Conservation (phyloP, 2,113 vertebrate species). For the Alethe castanea region DNA sequence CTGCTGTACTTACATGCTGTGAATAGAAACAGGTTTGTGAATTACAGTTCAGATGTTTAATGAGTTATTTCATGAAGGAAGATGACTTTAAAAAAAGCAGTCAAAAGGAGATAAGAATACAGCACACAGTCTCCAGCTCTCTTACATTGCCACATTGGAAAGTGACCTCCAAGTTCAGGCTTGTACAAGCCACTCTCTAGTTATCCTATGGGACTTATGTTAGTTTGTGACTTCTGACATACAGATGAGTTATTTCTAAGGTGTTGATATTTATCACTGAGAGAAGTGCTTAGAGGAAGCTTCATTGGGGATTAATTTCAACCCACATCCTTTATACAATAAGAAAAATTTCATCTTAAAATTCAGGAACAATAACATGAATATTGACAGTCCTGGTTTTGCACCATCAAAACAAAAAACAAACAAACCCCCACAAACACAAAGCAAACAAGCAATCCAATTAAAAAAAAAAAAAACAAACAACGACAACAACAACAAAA, state of each 20-base stretch:
- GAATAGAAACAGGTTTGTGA: neutral
- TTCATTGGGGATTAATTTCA: neutral
- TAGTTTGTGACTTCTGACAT: no score
- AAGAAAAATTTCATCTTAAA: neutral
- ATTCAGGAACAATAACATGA: neutral
- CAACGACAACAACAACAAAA: neutral
- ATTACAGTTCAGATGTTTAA: neutral
- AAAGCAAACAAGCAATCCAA: neutral
- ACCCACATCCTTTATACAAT: neutral
- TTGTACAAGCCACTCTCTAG: neutral
- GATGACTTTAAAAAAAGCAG: fast-evolving
- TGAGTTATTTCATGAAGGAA: neutral
- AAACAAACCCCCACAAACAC: neutral
- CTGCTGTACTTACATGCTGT: neutral
- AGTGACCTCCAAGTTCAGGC: neutral
- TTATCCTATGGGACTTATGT: neutral
- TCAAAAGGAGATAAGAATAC: neutral
- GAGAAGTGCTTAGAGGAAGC: neutral
- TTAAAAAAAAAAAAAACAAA: neutral
- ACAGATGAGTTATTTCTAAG: neutral
- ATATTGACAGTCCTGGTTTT: neutral
- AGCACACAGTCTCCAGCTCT: neutral
- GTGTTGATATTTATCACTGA: neutral
- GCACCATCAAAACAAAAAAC: neutral
- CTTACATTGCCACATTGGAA: neutral